phyloP scores from a whole-genome alignment of 2,113 vertebrate genomes.

The Erinaceus europaeus region DNA sequence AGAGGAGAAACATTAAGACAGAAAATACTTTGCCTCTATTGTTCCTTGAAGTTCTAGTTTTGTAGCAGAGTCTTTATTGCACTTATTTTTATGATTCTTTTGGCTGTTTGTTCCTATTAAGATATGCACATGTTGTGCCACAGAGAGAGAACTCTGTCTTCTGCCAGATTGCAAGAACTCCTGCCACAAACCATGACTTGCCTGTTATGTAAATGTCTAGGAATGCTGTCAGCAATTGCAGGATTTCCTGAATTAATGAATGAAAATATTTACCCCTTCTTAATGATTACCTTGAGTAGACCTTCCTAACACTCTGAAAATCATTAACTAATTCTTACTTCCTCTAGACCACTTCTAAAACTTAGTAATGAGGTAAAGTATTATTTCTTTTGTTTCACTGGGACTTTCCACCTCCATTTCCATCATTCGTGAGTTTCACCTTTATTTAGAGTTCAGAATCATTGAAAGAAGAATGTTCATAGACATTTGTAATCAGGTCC shows the following conservation, averaged over 20 bases:
- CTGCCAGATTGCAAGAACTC: neutral
- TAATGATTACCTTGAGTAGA: neutral
- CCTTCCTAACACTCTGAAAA: neutral
- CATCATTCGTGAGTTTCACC: neutral
- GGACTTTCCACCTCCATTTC: slow-evolving; percentile 26
- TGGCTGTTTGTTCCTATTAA: neutral
- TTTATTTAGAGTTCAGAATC: neutral
- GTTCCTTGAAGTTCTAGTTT: neutral
- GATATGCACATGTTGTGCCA: neutral
- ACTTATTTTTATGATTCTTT: neutral
- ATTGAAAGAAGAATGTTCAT: neutral
- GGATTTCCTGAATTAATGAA: slow-evolving; percentile 39
- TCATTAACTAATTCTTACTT: slow-evolving; percentile 25
- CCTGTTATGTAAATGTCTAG: neutral
- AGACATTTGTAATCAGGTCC: slow-evolving; percentile 2
- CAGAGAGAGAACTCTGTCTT: neutral
- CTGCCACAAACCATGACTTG: neutral
- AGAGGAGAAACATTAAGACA: neutral
- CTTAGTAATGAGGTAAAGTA: neutral
- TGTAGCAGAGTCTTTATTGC: neutral
- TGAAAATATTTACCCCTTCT: neutral
- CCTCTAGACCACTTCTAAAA: neutral
- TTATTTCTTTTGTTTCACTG: neutral
- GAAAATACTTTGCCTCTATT: neutral
- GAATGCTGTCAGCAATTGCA: neutral